Evolutionary conservation across 2,888 invertebrate genomes (phyloP), one percentile per base, ranked within the genome.

Genomic region (Lamellibrachia satsuma): DNA sequence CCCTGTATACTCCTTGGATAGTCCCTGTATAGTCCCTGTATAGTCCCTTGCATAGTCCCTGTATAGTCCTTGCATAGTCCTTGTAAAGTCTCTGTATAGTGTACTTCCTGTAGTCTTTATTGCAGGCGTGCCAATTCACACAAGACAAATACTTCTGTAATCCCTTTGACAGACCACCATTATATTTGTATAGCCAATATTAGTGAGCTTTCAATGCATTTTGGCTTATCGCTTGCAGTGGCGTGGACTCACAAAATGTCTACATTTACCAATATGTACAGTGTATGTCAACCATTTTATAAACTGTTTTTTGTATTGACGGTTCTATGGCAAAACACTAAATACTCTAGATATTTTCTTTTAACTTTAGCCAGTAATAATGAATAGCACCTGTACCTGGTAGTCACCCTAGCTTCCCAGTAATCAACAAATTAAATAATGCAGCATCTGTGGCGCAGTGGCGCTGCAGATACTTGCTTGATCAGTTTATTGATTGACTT

Each of bases 71-170:
- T 39, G 39, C 1, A 39, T 39, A 39, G 39, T 39, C 0, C 0
- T 1, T 39, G 39, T 39, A 39, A 39, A 39, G 39, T 39, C 0
- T 39, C 39, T 39, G 39, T 4, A 1, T 75, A 22, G 75, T 75
- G 15, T 75, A 15, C 75, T 75, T 22, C 8, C 15, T 22, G 75
- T 15, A 22, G 75, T 22, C 75, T 75, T 75, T 75, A 75, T 75
- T 75, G 75, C 15, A 75, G 75, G 75, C n/a, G 22, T 75, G 22
- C 75, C 75, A 75, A 15, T 75, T 75, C 75, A 75, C 75, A 75
- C 75, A 75, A 75, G 75, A 75, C 75, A 75, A 75, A 75, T 75
- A 75, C 75, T n/a, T 75, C 75, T 4, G 75, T 75, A 75, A 75
- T 75, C 75, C 75, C 75, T 75, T 75, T 22, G 75, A 75, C 75